Evolutionary conservation across 2,113 vertebrate species (phyloP), one percentile per base, ranked within the genome.

Genomic region (Mesoclemmys tuberculata): DNA sequence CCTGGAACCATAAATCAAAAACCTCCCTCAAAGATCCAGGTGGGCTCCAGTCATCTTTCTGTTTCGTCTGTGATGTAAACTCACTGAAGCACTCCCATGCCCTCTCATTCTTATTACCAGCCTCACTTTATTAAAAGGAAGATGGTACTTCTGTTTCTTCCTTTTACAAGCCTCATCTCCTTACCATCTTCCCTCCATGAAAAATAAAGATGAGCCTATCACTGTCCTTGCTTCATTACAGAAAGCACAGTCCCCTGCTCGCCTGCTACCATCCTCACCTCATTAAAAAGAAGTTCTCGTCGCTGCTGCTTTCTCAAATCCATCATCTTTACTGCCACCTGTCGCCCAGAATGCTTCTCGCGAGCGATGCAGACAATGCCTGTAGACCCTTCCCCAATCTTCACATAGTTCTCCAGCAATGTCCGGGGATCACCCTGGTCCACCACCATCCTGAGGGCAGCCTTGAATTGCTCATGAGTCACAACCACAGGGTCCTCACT

Each of bases 321-420:
- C 99, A 99, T 99, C 99, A 99, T 99, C 97, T 99, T 99, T 94
- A 99, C 99, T 0, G 99, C 99, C 96, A 99, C 99, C 95, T 99
- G 99, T 51, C 99, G 98, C 80, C 99, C 99, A 0, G 99, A 99
- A 97, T 99, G 99, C 98, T 99, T 99, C 98, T 99, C 99, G 1
- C 98, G 98, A 49, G 99, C 99, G 0, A 99, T 99, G 81, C 99
- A 99, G 92, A 99, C 99, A 1, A 99, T 99, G 3, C 99, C 99
- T 0, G 99, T 99, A 22, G 99, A 99, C 27, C 99, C 99, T 92
- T 99, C 99, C 0, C 99, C 99, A 0, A 99, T 99, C 98, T 99
- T 99, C 44, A 99, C 98, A 29, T 99, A 99, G 96, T 99, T 99
- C 97, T 99, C 99, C 96, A 99, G 98, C 96, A 99, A 97, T 0